Conservation (phyloP, 2,888 invertebrate species). For the Lordiphosa andalusiaca region DNA sequence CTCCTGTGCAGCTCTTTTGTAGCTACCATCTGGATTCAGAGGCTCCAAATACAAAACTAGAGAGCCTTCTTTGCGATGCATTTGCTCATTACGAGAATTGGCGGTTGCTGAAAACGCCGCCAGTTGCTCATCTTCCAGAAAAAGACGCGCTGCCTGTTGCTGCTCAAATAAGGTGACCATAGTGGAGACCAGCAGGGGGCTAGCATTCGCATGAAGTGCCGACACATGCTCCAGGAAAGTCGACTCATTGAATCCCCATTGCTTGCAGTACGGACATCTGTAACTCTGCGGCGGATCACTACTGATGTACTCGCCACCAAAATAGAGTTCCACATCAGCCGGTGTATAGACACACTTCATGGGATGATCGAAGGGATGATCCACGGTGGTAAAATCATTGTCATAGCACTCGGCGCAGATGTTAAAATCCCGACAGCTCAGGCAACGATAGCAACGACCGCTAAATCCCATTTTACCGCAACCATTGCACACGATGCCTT, state of each 20-base stretch:
- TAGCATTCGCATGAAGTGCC: constrained; percentile 44
- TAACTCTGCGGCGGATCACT: constrained; percentile 63
- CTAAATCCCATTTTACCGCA: constrained; percentile 43
- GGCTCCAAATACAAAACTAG: constrained; percentile 48
- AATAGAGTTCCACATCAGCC: constrained; percentile 53
- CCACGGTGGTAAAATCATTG: constrained; percentile 40
- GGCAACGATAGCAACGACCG: constrained; percentile 59
- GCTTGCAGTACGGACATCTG: constrained; percentile 61
- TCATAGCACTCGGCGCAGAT: constrained; percentile 55
- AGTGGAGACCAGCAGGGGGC: constrained; percentile 51
- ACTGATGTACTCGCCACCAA: constrained; percentile 56
- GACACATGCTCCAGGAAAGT: constrained; percentile 56
- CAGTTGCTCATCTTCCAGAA: constrained; percentile 59
- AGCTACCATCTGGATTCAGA: constrained; percentile 60
- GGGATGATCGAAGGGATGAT: constrained; percentile 60
- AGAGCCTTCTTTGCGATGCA: constrained; percentile 43
- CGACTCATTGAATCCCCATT: constrained; percentile 60
- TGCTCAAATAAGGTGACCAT: constrained; percentile 58
- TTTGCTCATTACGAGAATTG: constrained; percentile 45
- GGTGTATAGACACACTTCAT: constrained; percentile 51
- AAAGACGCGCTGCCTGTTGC: constrained; percentile 57
- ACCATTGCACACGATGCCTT: constrained; percentile 48
- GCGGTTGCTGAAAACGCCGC: constrained; percentile 48
- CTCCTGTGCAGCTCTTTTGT: constrained; percentile 22
- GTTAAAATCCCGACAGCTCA: constrained; percentile 51